phyloP scores from a whole-genome alignment of 2,113 vertebrate genomes.

The Vombatus ursinus region DNA sequence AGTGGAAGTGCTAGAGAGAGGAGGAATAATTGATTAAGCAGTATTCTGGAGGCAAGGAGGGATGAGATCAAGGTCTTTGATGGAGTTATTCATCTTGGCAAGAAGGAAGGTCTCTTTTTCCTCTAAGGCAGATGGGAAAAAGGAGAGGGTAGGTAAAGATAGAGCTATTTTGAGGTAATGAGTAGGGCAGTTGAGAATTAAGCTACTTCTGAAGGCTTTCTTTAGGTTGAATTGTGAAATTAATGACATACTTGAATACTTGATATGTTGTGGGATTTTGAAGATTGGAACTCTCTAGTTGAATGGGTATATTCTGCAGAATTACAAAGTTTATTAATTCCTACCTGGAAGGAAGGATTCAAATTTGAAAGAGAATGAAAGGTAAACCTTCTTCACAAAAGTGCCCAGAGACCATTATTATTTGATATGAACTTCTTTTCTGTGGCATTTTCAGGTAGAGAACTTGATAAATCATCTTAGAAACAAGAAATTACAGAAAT shows the following conservation, averaged over 20 bases:
- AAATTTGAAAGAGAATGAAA: neutral
- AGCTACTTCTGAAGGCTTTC: neutral
- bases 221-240: neutral
- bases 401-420: neutral
- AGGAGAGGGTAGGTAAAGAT: neutral
- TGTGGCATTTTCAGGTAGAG: neutral
- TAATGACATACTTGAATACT: neutral
- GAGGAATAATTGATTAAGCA: neutral
- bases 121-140: neutral
- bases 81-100: neutral
- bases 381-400: neutral
- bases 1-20: neutral
- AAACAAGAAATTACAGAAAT: neutral
- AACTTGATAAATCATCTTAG: neutral
- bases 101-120: neutral
- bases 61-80: neutral
- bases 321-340: neutral
- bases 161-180: neutral
- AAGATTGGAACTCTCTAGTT: neutral
- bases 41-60: neutral
- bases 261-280: neutral
- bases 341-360: neutral
- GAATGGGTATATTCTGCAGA: neutral
- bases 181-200: neutral
- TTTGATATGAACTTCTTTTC: neutral